These are phyloP conservation scores for Andrena bicolor DNA, from an alignment of 2,888 invertebrate species.

Conservation along the genomic window DNA sequence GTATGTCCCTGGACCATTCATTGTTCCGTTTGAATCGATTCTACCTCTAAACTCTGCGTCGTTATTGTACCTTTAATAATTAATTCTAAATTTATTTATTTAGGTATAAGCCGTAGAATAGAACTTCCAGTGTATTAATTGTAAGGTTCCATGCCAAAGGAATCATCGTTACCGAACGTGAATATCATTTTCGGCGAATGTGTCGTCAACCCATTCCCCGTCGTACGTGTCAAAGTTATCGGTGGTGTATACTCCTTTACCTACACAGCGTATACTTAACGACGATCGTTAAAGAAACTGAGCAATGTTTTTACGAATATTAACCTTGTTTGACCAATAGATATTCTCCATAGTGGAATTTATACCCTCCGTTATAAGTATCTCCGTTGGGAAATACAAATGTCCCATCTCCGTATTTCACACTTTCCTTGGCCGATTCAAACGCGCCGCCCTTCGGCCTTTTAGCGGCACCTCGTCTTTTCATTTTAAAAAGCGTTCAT, in stretches of 20 bases:
- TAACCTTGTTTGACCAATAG: constrained; percentile 85
- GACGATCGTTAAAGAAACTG: background rate
- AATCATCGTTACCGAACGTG: constrained; percentile 55
- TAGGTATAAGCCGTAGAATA: background rate
- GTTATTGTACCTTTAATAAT: constrained; percentile 82
- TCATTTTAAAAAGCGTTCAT: constrained; percentile 7
- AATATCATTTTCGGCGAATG: constrained; percentile 80
- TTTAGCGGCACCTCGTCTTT: background rate
- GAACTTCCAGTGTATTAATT: background rate
- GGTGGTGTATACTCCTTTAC: constrained; percentile 87
- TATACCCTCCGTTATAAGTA: constrained; percentile 87
- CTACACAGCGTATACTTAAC: constrained; percentile 70
- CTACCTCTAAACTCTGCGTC: constrained; percentile 86
- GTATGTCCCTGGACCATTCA: constrained; percentile 86
- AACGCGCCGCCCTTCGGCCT: background rate
- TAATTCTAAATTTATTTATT: constrained; percentile 18
- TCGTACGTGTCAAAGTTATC: constrained; percentile 87
- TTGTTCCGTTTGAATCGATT: constrained; percentile 85
- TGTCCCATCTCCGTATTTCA: constrained; percentile 79
- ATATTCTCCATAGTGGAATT: constrained; percentile 86
- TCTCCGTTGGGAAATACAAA: constrained; percentile 88
- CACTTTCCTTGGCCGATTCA: background rate
- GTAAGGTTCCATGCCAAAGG: background rate
- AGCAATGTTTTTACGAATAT: background rate
- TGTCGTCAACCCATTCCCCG: constrained; percentile 87